phyloP scores from a whole-genome alignment of 2,888 invertebrate genomes.

The Trissolcus japonicus region DNA sequence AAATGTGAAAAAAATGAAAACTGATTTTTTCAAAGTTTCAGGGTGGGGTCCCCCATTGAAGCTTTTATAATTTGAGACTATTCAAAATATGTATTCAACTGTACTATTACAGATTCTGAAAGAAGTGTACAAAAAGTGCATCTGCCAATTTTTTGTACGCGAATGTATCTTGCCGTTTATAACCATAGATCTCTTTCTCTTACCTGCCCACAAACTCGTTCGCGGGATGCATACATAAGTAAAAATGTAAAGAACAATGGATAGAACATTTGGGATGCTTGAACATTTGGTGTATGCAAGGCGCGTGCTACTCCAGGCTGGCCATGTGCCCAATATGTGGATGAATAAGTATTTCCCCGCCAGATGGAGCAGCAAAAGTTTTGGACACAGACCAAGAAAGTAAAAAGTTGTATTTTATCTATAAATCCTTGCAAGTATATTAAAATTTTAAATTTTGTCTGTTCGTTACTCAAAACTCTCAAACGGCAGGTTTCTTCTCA shows the following conservation, averaged over 20 bases:
- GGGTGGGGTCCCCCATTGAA: too few relatives aligned
- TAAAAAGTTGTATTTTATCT: slow-evolving; percentile 8
- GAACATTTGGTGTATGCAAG: slow-evolving; percentile 41
- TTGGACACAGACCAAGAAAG: slow-evolving; percentile 21
- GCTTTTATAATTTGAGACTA: too few relatives aligned
- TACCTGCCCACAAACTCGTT: slow-evolving; percentile 21
- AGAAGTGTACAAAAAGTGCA: not conserved
- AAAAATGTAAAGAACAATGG: slow-evolving; percentile 33
- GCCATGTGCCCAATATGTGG: slow-evolving; percentile 42
- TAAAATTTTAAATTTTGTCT: slow-evolving; percentile 11
- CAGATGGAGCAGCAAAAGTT: slow-evolving; percentile 36
- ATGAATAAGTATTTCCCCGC: slow-evolving; percentile 36
- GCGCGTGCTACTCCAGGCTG: slow-evolving; percentile 11
- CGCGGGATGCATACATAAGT: slow-evolving; percentile 36
- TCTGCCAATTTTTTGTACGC: slow-evolving; percentile 7
- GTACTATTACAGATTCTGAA: not conserved
- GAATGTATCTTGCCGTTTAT: slow-evolving; percentile 15
- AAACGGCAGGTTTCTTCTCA: not conserved
- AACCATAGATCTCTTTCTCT: slow-evolving; percentile 21
- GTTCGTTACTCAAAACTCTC: too few relatives aligned
- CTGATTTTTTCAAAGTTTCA: too few relatives aligned
- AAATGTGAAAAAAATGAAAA: too few relatives aligned
- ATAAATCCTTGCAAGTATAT: slow-evolving; percentile 16
- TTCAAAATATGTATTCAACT: too few relatives aligned
- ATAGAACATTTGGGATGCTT: slow-evolving; percentile 38